These are phyloP conservation scores for Agrypnia vestita DNA, from an alignment of 1,140 invertebrate species.

Conservation along the genomic window DNA sequence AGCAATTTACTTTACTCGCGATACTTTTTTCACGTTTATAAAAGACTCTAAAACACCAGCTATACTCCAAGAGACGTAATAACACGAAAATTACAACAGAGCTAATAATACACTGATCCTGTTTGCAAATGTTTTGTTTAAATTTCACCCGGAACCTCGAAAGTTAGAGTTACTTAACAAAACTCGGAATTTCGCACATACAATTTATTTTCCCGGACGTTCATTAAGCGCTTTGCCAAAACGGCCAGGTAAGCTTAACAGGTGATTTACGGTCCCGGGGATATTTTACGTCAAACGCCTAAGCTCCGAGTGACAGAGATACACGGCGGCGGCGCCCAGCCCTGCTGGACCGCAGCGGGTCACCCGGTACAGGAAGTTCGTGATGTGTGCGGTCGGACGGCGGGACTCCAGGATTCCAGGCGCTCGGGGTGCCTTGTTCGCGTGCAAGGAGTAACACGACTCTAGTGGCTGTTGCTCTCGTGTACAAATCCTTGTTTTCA, in stretches of 20 bases:
- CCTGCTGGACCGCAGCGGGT: background rate
- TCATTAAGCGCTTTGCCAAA: constrained; percentile 37
- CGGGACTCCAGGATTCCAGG: constrained; percentile 12
- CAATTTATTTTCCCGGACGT: constrained; percentile 13
- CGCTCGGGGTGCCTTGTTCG: background rate
- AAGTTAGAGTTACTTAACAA: background rate
- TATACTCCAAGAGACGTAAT: too few relatives aligned
- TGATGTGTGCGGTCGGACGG: constrained; percentile 11
- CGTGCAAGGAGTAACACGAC: background rate
- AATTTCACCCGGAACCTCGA: background rate
- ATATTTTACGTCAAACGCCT: constrained; percentile 27
- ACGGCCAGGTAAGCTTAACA: constrained; percentile 26
- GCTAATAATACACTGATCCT: too few relatives aligned
- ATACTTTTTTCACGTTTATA: too few relatives aligned
- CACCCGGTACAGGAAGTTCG: background rate
- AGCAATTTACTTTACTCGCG: too few relatives aligned
- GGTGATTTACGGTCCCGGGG: constrained; percentile 23
- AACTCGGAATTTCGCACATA: background rate
- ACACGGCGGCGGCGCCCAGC: background rate
- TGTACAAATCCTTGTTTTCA: background rate
- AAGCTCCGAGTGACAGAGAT: constrained; percentile 25
- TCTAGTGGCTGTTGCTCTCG: background rate
- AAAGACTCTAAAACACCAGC: too few relatives aligned
- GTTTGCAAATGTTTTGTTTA: too few relatives aligned
- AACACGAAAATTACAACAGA: too few relatives aligned